A percentile compares a stretch with the other conserved stretches of the same genome.
phyloP scores from a whole-genome alignment of 2,888 invertebrate genomes.

The Zeuzera pyrina region DNA sequence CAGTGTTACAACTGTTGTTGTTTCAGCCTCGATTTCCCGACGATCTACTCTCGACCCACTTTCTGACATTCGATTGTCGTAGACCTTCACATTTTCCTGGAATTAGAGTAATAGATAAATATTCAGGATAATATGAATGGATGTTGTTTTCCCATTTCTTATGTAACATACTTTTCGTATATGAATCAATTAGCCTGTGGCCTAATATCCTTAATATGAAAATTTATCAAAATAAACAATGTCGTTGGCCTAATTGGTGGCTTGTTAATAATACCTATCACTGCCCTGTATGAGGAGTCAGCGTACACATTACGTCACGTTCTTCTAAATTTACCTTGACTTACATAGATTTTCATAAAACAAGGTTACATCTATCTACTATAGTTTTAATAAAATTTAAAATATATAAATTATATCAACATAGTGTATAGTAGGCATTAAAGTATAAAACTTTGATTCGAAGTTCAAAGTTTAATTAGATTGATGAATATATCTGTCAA shows the following conservation, averaged over 20 bases:
- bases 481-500: no score
- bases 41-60: constrained; percentile 44
- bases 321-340: neutral
- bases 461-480: no score
- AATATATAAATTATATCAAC: neutral
- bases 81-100: constrained; percentile 39
- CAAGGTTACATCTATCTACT: neutral
- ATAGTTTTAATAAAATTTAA: neutral
- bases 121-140: no score
- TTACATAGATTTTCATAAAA: neutral
- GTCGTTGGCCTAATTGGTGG: constrained; percentile 55
- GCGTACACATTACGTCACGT: no score
- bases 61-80: constrained; percentile 46
- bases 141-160: no score
- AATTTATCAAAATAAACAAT: constrained; percentile 40
- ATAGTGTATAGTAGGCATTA: no score
- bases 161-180: no score
- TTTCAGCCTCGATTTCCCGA: constrained; percentile 36
- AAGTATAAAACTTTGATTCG: no score
- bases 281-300: no score
- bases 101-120: no score
- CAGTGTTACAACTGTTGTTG: constrained; percentile 24
- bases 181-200: no score
- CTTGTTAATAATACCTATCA: neutral
- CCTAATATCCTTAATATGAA: constrained; percentile 21